phyloP scores from a whole-genome alignment of 2,797 vertebrate genomes.

The Myotis vivesi region DNA sequence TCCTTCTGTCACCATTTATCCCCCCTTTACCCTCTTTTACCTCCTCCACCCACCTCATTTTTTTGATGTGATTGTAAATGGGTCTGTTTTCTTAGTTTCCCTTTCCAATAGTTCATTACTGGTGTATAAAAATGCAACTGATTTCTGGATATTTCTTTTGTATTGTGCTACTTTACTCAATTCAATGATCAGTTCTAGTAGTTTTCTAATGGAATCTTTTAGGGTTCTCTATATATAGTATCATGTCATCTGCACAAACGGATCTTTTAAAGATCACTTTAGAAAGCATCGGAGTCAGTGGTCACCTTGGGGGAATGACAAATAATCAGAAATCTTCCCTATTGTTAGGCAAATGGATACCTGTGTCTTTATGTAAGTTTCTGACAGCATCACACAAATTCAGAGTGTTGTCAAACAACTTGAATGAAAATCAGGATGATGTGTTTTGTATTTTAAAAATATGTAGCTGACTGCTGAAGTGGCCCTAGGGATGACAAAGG shows the following conservation, averaged over 20 bases:
- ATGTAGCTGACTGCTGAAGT: background rate
- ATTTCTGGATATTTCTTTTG: background rate
- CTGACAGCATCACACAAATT: background rate
- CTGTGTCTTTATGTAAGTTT: background rate
- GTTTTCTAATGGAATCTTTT: background rate
- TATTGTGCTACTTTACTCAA: background rate
- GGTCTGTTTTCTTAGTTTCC: background rate
- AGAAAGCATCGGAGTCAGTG: background rate
- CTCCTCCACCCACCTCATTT: background rate
- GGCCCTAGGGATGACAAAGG: background rate
- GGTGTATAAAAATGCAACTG: background rate
- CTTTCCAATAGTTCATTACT: background rate
- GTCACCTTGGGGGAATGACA: background rate
- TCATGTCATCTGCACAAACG: background rate
- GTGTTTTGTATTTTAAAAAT: background rate
- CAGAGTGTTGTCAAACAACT: background rate
- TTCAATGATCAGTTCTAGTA: background rate
- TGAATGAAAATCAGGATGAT: background rate
- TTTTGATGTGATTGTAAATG: background rate
- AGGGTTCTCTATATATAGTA: background rate
- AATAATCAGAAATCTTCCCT: background rate
- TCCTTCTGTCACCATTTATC: background rate
- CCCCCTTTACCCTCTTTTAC: too few relatives aligned
- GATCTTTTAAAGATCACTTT: conserved; percentile 25
- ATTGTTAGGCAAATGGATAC: background rate